Conservation (phyloP, 2,888 invertebrate species). For the Eucriotettix oculatus region DNA sequence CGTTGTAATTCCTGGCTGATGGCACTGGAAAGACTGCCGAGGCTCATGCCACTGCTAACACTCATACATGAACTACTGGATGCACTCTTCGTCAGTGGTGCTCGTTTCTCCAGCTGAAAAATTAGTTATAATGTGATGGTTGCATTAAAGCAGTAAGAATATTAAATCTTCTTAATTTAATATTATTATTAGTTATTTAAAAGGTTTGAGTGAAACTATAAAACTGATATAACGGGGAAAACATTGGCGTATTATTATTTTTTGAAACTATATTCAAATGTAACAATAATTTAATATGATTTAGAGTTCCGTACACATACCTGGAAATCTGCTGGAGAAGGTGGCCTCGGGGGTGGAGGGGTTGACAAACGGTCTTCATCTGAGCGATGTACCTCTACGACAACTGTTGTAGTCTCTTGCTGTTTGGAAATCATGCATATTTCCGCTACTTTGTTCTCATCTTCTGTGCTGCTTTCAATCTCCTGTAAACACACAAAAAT, state of each 20-base stretch:
- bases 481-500: too few species aligned
- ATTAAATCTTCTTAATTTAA: too few species aligned
- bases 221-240: too few species aligned
- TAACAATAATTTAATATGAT: too few species aligned
- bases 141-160: too few species aligned
- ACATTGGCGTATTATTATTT: too few species aligned
- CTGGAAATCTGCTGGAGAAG: not conserved
- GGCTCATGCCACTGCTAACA: slow-evolving; percentile 20
- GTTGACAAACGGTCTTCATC: slow-evolving; percentile 18
- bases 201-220: too few species aligned
- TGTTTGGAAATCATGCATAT: slow-evolving; percentile 28
- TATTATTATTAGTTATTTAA: too few species aligned
- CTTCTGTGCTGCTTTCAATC: not conserved
- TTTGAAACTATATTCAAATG: too few species aligned
- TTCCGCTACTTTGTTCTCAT: slow-evolving; percentile 18
- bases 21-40: slow-evolving; percentile 45
- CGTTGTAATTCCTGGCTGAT: slow-evolving; percentile 52
- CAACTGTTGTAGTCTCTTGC: slow-evolving; percentile 43
- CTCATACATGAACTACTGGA: slow-evolving; percentile 24
- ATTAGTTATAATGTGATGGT: too few species aligned
- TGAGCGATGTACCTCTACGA: slow-evolving; percentile 58
- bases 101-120: not conserved
- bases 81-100: slow-evolving; percentile 23
- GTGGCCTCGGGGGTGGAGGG: not conserved
- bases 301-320: too few species aligned